Conservation (phyloP, 2,797 vertebrate genomes). For the Myotis findleyi region DNA sequence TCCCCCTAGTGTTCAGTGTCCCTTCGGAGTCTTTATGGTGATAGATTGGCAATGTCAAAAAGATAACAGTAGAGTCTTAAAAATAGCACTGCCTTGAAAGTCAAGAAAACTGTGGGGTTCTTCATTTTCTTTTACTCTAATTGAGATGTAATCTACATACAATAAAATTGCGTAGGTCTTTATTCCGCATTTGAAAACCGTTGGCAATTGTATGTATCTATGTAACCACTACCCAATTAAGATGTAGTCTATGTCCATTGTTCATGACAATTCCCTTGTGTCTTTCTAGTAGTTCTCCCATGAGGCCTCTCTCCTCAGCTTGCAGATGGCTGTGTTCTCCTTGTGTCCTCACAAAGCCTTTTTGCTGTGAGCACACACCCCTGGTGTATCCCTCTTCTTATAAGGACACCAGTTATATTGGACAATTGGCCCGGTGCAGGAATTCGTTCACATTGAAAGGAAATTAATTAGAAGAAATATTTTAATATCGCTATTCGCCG, state of each 20-base stretch:
- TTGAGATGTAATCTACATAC: slow-evolving; percentile 42
- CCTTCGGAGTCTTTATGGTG: slow-evolving; percentile 47
- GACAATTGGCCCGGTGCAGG: too few species aligned
- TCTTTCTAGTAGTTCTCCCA: background rate
- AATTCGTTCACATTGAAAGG: too few species aligned
- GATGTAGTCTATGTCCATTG: background rate
- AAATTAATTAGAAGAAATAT: too few species aligned
- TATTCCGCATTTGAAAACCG: background rate
- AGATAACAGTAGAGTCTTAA: slow-evolving; percentile 48
- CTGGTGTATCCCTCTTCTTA: background rate
- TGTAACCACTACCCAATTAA: background rate
- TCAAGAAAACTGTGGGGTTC: background rate
- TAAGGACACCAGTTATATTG: background rate
- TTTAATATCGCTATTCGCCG: too few species aligned
- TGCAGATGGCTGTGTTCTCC: background rate
- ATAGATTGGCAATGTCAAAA: slow-evolving; percentile 62
- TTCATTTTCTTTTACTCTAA: slow-evolving; percentile 30
- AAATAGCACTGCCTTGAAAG: slow-evolving; percentile 46
- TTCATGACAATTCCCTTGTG: background rate
- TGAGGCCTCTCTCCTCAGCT: background rate
- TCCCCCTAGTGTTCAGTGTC: too few species aligned
- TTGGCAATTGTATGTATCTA: background rate
- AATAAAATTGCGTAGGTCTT: slow-evolving; percentile 9
- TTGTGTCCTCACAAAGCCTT: background rate
- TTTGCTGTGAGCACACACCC: background rate